Percentiles rank a stretch among this genome's conserved stretches.
Conservation (phyloP, 2,113 vertebrate species). For the Cricetomys ansorgei region DNA sequence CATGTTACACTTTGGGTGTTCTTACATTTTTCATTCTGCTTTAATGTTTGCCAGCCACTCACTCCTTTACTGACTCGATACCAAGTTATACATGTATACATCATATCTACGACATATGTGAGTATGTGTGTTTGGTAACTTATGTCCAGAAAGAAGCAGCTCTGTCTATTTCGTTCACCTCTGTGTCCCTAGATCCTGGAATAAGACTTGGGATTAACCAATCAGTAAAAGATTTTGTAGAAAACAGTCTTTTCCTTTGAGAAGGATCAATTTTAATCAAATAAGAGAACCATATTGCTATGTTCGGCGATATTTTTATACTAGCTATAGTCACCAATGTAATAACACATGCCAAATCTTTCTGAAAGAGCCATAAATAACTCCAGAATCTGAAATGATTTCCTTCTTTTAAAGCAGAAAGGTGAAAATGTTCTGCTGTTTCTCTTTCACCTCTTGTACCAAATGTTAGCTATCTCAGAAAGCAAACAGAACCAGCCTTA, state of each 20-base stretch:
- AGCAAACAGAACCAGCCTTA: background rate
- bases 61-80: background rate
- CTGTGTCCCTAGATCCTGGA: background rate
- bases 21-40: conserved; percentile 1
- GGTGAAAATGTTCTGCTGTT: conserved; percentile 22
- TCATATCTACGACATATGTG: background rate
- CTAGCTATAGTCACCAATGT: conserved; percentile 42
- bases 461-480: conserved; percentile 40
- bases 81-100: background rate
- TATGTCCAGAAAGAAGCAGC: background rate
- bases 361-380: conserved; percentile 61
- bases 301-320: conserved; percentile 37
- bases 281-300: conserved; percentile 14
- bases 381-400: conserved; percentile 58
- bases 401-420: conserved; percentile 54
- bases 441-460: conserved; percentile 50
- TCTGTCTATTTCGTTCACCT: background rate
- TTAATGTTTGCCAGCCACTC: background rate
- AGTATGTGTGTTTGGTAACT: background rate
- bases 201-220: conserved; percentile 24
- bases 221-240: conserved; percentile 37
- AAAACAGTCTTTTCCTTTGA: conserved; percentile 49
- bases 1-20: background rate
- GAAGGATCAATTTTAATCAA: conserved; percentile 47
- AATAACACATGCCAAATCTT: conserved; percentile 32